Base-by-base conservation (phyloP, 2,797 vertebrate genomes). In the Oreonectes daqikongensis region DNA sequence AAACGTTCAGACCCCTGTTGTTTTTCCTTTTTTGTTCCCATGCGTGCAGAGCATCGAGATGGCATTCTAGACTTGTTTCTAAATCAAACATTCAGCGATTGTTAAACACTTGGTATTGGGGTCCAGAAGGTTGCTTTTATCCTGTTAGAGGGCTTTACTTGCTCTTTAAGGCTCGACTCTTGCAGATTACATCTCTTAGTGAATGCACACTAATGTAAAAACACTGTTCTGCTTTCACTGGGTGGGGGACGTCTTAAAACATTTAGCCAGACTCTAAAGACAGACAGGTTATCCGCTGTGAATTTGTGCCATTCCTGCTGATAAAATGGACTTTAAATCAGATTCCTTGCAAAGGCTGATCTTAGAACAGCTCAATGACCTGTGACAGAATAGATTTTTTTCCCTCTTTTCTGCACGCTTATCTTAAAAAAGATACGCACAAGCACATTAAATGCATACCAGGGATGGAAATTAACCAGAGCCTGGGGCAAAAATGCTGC, bases 291-390 rank as follows among this genome's bases (percentile, higher is more conserved):
- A 72, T 81, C n/a, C 68, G 8, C 61, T 46, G 28, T 70, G 57
- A 65, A 9, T 79, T 79, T 77, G 65, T 68, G 44, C 64, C 50
- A 55, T 72, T 57, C 20, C 32, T 30, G 55, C 68, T 60, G 79
- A 80, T 84, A 59, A 81, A 64, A 69, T 28, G 42, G 35, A 78
- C 59, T 72, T 78, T 70, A 65, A 65, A 81, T 85, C 79, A 42
- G 72, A 72, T 79, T 79, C 46, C 30, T n/a, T 50, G 57, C 46
- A 48, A 22, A 60, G 26, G 61, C 50, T 79, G 77, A 72, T 84
- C 72, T 79, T 17, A 67, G 77, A 64, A 65, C 14, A 68, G 67
- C 35, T 65, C 48, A 77, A 75, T 77, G 72, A 70, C 72, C 69
- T 75, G 69, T 80, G 81, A 77, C 78, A 32, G 32, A 38, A n/a